Evolutionary conservation across 2,888 invertebrate species (phyloP).

Genomic region (Horisme vitalbata): DNA sequence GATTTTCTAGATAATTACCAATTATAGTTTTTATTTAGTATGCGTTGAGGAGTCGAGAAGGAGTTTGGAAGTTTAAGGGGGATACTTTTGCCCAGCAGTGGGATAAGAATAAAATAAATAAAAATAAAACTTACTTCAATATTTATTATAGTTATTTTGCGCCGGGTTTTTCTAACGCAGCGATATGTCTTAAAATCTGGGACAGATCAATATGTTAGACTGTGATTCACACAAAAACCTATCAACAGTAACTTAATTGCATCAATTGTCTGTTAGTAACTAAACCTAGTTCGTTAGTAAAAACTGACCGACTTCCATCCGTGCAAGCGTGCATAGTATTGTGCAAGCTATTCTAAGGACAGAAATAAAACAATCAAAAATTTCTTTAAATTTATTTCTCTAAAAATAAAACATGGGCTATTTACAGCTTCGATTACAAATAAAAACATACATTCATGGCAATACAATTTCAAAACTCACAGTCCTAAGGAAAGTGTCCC

Average conservation of each 20-base stretch:
- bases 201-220: neutral
- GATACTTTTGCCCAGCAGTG: no score
- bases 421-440: constrained; percentile 62
- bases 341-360: constrained; percentile 38
- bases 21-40: no score
- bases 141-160: neutral
- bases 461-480: constrained; percentile 26
- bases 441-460: constrained; percentile 29
- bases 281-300: constrained; percentile 23
- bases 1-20: no score
- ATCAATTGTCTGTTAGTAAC: constrained; percentile 1
- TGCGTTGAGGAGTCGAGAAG: no score
- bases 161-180: neutral
- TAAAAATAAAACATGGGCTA: constrained; percentile 65
- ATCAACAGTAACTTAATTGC: neutral
- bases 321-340: constrained; percentile 45
- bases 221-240: constrained; percentile 10
- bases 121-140: no score
- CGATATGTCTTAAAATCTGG: neutral
- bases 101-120: no score
- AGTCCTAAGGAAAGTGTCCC: constrained; percentile 28
- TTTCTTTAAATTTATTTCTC: constrained; percentile 65
- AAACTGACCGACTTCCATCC: constrained; percentile 16
- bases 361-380: constrained; percentile 66
- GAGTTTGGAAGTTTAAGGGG: no score